phyloP scores from a whole-genome alignment of 1,140 invertebrate genomes.

The Cyclina sinensis region DNA sequence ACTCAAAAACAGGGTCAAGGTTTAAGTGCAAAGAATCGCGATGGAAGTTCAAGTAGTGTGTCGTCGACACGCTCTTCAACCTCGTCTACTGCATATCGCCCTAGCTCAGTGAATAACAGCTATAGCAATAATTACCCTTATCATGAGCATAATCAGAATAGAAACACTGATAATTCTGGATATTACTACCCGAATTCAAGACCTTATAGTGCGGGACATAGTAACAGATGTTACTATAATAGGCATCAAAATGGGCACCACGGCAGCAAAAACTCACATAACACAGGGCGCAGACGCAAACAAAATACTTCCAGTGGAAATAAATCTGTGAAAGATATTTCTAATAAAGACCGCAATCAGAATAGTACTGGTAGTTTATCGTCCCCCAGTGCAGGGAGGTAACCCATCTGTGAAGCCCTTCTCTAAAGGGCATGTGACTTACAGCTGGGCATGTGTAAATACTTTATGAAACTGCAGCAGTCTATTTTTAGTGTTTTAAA shows the following conservation, averaged over 20 bases:
- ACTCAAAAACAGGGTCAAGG: constrained; percentile 62
- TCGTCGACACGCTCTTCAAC: constrained; percentile 75
- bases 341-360: constrained; percentile 36
- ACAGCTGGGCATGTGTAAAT: constrained; percentile 20
- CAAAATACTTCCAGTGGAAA: constrained; percentile 38
- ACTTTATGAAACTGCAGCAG: background rate
- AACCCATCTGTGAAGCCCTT: constrained; percentile 29
- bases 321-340: constrained; percentile 32
- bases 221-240: background rate
- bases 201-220: background rate
- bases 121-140: constrained; percentile 45
- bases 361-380: background rate
- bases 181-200: constrained; percentile 12
- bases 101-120: constrained; percentile 28
- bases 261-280: constrained; percentile 16
- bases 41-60: constrained; percentile 80
- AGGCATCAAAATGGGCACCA: background rate
- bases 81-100: background rate
- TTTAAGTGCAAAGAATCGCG: constrained; percentile 67
- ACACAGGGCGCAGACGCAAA: background rate
- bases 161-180: background rate
- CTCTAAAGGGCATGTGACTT: background rate
- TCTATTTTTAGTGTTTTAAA: background rate
- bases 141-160: constrained; percentile 55
- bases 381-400: background rate